Evolutionary conservation across 2,113 vertebrate species (phyloP).

Genomic region (Laticauda laticaudata): DNA sequence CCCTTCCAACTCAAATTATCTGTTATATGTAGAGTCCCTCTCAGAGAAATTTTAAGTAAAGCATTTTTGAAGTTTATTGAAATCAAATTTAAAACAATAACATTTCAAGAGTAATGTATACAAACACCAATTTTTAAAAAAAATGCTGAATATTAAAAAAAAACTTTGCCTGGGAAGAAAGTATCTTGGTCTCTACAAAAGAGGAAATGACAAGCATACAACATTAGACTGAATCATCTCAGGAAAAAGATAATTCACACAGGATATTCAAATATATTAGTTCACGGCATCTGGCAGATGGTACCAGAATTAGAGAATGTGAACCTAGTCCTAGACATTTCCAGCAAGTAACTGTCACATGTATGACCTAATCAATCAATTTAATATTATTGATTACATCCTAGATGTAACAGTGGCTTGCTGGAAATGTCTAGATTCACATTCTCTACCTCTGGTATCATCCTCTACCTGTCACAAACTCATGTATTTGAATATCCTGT

Average conservation of each 20-base stretch:
- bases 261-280: conserved; percentile 19
- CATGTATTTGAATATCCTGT: conserved; percentile 20
- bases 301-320: background rate
- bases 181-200: background rate
- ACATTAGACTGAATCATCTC: background rate
- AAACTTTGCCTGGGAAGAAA: background rate
- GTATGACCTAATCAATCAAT: background rate
- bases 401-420: too few species aligned
- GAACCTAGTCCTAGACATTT: background rate
- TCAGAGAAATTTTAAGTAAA: background rate
- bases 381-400: too few species aligned
- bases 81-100: background rate
- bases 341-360: background rate
- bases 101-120: background rate
- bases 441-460: background rate
- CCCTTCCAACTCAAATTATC: too few species aligned
- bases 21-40: background rate
- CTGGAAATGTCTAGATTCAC: too few species aligned
- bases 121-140: background rate
- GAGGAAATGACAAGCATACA: background rate
- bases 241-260: conserved; percentile 35
- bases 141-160: background rate
- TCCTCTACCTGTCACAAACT: background rate
- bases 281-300: background rate
- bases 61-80: background rate